These are phyloP conservation scores for Coendou prehensilis DNA, from an alignment of 2,797 vertebrate species.

Conservation along the genomic window DNA sequence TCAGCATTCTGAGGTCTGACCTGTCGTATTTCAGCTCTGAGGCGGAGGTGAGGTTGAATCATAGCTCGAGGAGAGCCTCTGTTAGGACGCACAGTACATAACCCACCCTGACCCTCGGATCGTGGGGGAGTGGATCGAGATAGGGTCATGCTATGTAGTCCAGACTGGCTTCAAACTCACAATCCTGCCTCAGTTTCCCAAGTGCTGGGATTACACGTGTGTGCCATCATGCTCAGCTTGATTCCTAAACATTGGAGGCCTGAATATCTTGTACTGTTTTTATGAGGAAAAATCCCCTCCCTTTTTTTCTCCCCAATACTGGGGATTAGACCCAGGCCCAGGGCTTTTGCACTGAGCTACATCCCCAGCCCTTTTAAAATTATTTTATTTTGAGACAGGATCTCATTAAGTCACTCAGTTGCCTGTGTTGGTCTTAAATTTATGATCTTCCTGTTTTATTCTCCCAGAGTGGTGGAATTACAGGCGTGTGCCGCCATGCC, in stretches of 20 bases:
- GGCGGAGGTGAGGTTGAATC: not conserved
- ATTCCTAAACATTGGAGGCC: not conserved
- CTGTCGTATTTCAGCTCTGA: not conserved
- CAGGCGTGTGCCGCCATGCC: not conserved
- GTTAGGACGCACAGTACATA: not conserved
- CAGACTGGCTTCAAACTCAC: not conserved
- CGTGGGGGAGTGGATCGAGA: not conserved
- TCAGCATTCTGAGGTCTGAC: not conserved
- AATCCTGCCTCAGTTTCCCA: not conserved
- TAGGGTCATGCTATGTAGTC: not conserved
- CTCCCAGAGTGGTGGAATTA: not conserved
- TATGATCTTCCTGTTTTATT: not conserved
- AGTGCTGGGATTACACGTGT: not conserved
- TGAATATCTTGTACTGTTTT: not conserved
- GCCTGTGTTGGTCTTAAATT: not conserved
- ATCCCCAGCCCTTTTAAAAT: not conserved
- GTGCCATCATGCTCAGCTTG: not conserved
- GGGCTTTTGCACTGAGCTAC: not conserved
- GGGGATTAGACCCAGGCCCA: not conserved
- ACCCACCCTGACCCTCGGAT: constrained; percentile 25
- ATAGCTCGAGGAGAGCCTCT: not conserved
- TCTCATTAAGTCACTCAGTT: not conserved
- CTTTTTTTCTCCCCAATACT: not conserved
- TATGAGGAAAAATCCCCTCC: not conserved
- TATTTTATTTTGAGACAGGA: not conserved